Conservation (phyloP, 2,797 vertebrate species). For the Pangasius macronema region DNA sequence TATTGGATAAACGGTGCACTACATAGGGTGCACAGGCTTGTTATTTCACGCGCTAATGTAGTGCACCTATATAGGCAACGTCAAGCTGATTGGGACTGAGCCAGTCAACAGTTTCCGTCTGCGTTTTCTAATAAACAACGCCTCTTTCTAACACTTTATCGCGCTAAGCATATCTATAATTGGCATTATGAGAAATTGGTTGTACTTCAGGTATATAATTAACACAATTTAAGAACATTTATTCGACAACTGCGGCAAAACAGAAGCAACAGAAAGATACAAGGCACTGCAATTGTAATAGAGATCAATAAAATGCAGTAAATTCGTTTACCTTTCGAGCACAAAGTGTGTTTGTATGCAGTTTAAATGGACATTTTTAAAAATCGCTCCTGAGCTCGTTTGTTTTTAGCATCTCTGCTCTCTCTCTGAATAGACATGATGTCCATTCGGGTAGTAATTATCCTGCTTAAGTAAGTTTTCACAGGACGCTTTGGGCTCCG, state of each 20-base stretch:
- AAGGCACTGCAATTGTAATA: too few relatives aligned
- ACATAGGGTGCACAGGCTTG: neutral
- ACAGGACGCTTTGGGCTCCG: neutral
- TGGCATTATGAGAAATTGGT: too few relatives aligned
- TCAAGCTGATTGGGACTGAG: neutral
- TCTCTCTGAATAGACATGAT: neutral
- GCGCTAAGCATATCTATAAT: neutral
- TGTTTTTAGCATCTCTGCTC: neutral
- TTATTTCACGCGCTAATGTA: neutral
- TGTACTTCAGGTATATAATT: neutral
- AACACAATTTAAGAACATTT: neutral
- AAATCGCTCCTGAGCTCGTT: neutral
- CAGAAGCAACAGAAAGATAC: neutral
- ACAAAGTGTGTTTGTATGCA: too few relatives aligned
- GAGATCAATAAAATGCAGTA: too few relatives aligned
- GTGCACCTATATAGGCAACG: neutral
- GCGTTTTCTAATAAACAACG: neutral
- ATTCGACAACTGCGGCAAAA: neutral
- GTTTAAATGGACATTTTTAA: too few relatives aligned
- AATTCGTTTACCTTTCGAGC: too few relatives aligned
- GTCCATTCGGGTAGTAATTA: neutral
- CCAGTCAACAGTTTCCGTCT: neutral
- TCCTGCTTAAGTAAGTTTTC: neutral
- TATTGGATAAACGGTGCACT: neutral
- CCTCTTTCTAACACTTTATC: neutral